A percentile compares a stretch with the other conserved stretches of the same genome.
Conservation (phyloP, 2,888 invertebrate species). For the Ichneumoninae sp. region DNA sequence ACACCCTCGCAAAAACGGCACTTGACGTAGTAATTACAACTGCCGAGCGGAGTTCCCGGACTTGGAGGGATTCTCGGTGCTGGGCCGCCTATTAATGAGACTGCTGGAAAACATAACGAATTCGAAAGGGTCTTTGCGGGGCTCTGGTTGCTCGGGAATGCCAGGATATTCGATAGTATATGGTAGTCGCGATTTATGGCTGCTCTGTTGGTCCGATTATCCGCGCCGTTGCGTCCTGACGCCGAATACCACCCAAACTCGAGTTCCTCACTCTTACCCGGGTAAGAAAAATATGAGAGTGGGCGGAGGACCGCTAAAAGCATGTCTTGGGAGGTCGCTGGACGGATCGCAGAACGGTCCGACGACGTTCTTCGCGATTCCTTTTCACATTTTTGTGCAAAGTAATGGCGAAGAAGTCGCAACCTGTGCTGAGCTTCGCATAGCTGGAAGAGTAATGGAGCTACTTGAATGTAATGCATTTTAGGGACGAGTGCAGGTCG, state of each 20-base stretch:
- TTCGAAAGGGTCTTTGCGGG: background rate
- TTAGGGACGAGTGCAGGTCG: background rate
- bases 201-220: background rate
- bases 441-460: background rate
- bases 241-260: background rate
- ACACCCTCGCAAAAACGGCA: background rate
- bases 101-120: background rate
- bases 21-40: slow-evolving; percentile 19
- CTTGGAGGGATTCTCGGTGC: background rate
- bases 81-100: background rate
- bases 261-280: background rate
- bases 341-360: background rate
- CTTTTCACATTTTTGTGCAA: background rate
- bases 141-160: background rate
- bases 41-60: background rate
- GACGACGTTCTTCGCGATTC: background rate
- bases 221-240: background rate
- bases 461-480: background rate
- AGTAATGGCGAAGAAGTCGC: background rate
- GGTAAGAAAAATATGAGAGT: background rate
- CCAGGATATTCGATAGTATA: background rate
- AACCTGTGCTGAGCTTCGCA: background rate
- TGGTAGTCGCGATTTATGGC: background rate
- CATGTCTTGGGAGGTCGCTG: background rate
- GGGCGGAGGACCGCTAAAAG: background rate